Evolutionary conservation across 2,888 invertebrate species (phyloP).

Genomic region (Podabrus alpinus): DNA sequence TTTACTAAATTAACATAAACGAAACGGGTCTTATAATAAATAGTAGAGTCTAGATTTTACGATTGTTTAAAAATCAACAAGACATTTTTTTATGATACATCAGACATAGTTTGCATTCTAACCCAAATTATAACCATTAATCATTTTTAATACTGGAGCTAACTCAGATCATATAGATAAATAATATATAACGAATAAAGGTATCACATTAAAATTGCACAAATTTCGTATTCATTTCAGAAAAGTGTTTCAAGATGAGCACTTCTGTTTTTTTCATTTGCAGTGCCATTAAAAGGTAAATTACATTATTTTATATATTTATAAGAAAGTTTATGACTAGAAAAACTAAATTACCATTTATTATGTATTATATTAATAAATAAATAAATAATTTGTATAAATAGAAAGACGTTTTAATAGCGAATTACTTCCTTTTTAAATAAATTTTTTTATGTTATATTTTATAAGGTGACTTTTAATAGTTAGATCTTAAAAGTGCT

Average conservation of each 20-base stretch:
- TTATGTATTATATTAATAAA: neutral
- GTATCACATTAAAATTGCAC: neutral
- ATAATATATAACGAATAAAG: neutral
- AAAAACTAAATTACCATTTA: neutral
- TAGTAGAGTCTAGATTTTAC: slow-evolving; percentile 1
- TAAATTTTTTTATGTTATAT: neutral
- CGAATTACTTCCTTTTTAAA: neutral
- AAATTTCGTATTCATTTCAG: neutral
- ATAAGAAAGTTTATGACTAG: neutral
- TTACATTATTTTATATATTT: too few species aligned
- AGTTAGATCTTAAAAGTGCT: neutral
- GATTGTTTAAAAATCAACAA: slow-evolving; percentile 11
- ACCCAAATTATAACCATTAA: slow-evolving; percentile 17
- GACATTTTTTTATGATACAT: slow-evolving; percentile 11
- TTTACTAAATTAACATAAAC: slow-evolving; percentile 2
- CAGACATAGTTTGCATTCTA: slow-evolving; percentile 10
- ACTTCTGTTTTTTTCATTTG: neutral
- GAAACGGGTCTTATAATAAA: slow-evolving; percentile 3
- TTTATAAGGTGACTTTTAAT: neutral
- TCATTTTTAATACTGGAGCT: slow-evolving; percentile 8
- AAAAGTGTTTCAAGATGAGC: neutral
- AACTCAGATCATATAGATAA: neutral
- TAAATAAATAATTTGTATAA: neutral
- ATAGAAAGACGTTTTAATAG: neutral
- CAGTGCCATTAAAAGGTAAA: neutral